These are phyloP conservation scores for Carapus acus DNA, from an alignment of 2,797 vertebrate species.

Conservation along the genomic window DNA sequence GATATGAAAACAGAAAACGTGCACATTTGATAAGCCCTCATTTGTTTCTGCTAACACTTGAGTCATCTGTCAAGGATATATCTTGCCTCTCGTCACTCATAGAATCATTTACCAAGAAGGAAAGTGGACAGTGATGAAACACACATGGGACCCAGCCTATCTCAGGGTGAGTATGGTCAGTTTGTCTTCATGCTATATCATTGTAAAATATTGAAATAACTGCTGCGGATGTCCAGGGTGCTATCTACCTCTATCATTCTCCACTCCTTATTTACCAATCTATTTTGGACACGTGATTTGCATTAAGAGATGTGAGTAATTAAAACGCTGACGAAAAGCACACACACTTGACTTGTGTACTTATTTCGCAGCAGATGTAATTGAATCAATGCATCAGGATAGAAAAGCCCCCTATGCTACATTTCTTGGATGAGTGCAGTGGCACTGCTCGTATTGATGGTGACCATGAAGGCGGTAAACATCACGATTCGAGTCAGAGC, in stretches of 20 bases:
- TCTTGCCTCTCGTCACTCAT: too few relatives aligned
- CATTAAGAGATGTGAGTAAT: background rate
- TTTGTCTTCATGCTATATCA: too few relatives aligned
- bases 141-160: too few relatives aligned
- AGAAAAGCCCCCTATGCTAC: background rate
- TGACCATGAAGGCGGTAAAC: background rate
- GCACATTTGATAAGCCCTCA: too few relatives aligned
- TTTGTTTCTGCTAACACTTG: too few relatives aligned
- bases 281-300: background rate
- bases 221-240: background rate
- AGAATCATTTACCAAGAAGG: too few relatives aligned
- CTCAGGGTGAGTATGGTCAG: too few relatives aligned
- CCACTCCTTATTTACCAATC: background rate
- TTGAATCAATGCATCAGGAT: background rate
- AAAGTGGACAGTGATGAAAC: too few relatives aligned
- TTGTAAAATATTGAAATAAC: background rate
- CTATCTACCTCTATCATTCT: too few relatives aligned
- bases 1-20: too few relatives aligned
- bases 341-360: background rate
- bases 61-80: too few relatives aligned
- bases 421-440: background rate
- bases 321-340: background rate
- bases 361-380: background rate
- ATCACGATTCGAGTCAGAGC: background rate
- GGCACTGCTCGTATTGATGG: background rate